Evolutionary conservation across 2,113 vertebrate genomes (phyloP).

Genomic region (Uropsilus gracilis): DNA sequence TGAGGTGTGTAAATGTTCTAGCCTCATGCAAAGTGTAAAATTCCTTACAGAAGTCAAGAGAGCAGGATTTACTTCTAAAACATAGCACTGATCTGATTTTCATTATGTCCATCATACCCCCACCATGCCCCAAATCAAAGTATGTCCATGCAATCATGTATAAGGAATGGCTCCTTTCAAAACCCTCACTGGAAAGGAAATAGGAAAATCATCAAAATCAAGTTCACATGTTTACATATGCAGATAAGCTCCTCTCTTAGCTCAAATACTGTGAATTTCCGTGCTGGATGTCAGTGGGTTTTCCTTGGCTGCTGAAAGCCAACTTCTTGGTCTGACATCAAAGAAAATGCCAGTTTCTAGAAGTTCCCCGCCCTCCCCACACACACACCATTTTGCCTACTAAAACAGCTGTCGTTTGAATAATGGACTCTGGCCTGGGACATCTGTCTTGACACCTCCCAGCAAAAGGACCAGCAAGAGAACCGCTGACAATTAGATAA

Average conservation of each 20-base stretch:
- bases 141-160: neutral
- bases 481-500: neutral
- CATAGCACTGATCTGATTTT: neutral
- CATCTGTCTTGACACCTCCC: neutral
- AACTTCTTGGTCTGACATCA: constrained; percentile 19
- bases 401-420: neutral
- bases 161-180: constrained; percentile 9
- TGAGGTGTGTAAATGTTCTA: neutral
- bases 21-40: neutral
- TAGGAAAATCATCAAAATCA: constrained; percentile 37
- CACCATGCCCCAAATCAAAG: neutral
- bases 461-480: neutral
- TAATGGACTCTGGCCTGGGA: neutral
- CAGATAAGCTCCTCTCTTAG: neutral
- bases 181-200: constrained; percentile 35
- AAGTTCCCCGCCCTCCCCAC: too few relatives aligned
- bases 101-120: neutral
- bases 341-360: neutral
- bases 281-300: neutral
- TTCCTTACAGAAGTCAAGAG: neutral
- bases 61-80: neutral
- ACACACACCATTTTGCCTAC: neutral
- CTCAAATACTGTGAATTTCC: neutral
- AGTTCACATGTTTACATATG: constrained; percentile 16
- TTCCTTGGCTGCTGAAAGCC: constrained; percentile 45